These are phyloP conservation scores for Montipora efflorescens DNA, from an alignment of 64 coral and sea anemone species.

Conservation along the genomic window DNA sequence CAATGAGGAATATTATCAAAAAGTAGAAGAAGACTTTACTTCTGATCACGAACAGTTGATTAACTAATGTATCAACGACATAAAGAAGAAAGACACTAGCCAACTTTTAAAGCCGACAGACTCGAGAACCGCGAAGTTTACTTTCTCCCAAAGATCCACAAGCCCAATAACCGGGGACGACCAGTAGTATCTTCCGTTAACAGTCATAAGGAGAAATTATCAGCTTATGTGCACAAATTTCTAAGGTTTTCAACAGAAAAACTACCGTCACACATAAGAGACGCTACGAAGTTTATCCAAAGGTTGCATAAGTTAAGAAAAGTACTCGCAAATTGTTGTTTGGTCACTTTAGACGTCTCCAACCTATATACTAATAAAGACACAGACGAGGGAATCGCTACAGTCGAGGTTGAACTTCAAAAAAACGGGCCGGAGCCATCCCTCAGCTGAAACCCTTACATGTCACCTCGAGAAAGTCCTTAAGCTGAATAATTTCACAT, in stretches of 20 bases:
- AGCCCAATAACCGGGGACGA: neutral
- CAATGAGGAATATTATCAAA: neutral
- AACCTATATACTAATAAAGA: slow-evolving; percentile 31
- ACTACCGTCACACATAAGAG: neutral
- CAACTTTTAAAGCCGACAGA: neutral
- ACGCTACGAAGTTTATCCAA: no score
- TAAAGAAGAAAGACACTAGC: neutral
- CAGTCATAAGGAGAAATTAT: neutral
- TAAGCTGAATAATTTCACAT: no score
- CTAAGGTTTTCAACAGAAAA: neutral
- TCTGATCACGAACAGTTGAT: neutral
- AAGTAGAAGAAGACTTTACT: neutral
- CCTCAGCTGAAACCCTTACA: no score
- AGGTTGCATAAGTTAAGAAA: no score
- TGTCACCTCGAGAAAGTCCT: no score
- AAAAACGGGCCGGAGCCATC: no score
- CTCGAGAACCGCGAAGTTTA: neutral
- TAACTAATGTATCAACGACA: neutral
- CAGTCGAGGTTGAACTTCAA: no score
- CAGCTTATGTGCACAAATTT: neutral
- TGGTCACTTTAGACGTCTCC: neutral
- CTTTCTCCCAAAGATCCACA: neutral
- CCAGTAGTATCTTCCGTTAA: neutral
- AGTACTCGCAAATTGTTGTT: no score
- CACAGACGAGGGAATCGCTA: no score